Evolutionary conservation across 2,113 vertebrate genomes (phyloP), one percentile per base, ranked within the genome.

Genomic region (Rhea pennata): DNA sequence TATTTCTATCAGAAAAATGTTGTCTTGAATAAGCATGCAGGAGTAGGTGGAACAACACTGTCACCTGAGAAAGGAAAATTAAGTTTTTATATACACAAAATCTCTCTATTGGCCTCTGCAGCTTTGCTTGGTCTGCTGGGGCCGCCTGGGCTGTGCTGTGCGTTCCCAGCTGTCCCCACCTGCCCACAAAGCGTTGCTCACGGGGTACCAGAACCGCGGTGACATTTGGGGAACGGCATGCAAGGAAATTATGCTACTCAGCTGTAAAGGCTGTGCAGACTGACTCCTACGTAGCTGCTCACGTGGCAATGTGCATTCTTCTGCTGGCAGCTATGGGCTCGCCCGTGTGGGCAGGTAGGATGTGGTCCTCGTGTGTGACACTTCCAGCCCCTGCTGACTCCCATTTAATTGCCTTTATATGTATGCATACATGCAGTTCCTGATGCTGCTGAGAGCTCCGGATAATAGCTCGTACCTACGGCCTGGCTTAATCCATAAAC

Each of bases 311-410:
- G 27, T 19, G 40, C 46, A 66, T 75, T 85, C 36, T 84, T 50
- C 61, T 19, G 24, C 29, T 46, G n/a, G 13, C 6, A 72, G 64
- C 2, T 2, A 65, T 23, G 40, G 44, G 29, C 29, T 75, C 70
- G 10, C 50, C 33, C n/a, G 19, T 13, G 10, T 42, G n/a, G 65
- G 31, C 11, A 9, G 9, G 19, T 15, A 81, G 27, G 6, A 84
- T 1, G 0, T 42, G 5, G 7, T 12, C 31, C 7, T 33, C 12
- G 22, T 0, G 2, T 21, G 31, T n/a, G 61, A 40, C 2, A 22
- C 42, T 71, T 85, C 64, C 16, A 44, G 14, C 39, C 64, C 7
- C 5, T 21, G 20, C 3, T 69, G 23, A 11, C 27, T n/a, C 15
- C 12, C 6, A 23, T 16, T 66, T 59, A 31, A 53, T n/a, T 66